Percentiles rank a stretch among this genome's conserved stretches.
Conservation (phyloP, 1,140 invertebrate genomes). For the Formica exsecta region DNA sequence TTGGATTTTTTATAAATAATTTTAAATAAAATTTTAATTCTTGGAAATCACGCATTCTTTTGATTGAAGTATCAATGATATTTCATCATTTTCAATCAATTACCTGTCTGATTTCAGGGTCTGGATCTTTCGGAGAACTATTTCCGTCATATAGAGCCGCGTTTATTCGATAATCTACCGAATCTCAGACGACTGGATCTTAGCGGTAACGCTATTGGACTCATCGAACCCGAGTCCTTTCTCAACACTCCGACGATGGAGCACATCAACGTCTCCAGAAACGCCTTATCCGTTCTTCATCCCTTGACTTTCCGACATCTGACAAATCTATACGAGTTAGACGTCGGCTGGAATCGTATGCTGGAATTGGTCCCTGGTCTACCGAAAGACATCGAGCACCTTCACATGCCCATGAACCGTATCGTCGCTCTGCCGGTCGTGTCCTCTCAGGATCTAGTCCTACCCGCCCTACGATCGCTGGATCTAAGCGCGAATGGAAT, state of each 20-base stretch:
- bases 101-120: conserved; percentile 83
- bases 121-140: conserved; percentile 93
- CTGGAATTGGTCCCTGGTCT: conserved; percentile 90
- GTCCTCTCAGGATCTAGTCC: conserved; percentile 89
- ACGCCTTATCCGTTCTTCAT: conserved; percentile 90
- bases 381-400: conserved; percentile 91
- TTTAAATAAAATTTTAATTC: neutral
- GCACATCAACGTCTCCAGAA: conserved; percentile 92
- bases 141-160: conserved; percentile 90
- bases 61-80: neutral
- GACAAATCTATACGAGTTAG: conserved; percentile 91
- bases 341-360: conserved; percentile 92
- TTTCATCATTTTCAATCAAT: neutral
- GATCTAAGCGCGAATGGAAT: conserved; percentile 93
- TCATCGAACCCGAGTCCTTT: conserved; percentile 92
- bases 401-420: conserved; percentile 92
- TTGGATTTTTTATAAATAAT: neutral
- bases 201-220: conserved; percentile 91
- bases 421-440: conserved; percentile 89
- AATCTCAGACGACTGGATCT: conserved; percentile 92
- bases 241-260: conserved; percentile 90
- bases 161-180: conserved; percentile 91
- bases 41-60: neutral
- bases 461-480: conserved; percentile 90
- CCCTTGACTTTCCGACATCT: conserved; percentile 92